Evolutionary conservation across 2,113 vertebrate genomes (phyloP), one percentile per base, ranked within the genome.

Genomic region (Crocuta crocuta): DNA sequence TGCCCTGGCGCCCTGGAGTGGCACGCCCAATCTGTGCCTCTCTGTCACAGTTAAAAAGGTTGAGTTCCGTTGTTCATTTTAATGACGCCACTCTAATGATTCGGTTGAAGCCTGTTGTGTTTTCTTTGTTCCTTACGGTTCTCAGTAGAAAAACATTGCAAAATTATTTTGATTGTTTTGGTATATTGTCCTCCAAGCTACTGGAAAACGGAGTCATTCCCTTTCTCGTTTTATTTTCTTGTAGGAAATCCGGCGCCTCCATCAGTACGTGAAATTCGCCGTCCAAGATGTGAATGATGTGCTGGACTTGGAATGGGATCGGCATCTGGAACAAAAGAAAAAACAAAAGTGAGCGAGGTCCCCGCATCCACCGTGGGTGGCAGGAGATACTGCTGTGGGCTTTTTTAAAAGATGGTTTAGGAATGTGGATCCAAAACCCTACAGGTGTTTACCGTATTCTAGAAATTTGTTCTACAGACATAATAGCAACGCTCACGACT

Each of bases 201-300:
- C 90, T 65, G 90, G 83, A 71, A 94, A 89, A 31, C 58, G 85
- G 28, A 10, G 11, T 97, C 48, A 70, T 82, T 73, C 91, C 50
- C 7, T 58, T 66, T 88, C 0, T 86, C 70, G 80, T 93, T 58
- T 81, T 66, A 82, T 84, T 73, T 58, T 55, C 61, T 81, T 10
- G 21, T 96, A 99, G 99, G 99, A 99, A 97, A 99, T 99, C 43
- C 99, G 99, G 10, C 99, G 99, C 94, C 98, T 99, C 87, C 99
- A 99, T 97, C 99, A 99, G 92, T 99, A 99, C 0, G 99, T 99
- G 28, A 99, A 99, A 85, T 99, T 99, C 98, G 99, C 99, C 21
- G 99, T 99, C 89, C 99, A 99, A 97, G 99, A 99, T 45, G 99
- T 99, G 89, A 99, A 99, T 23, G 99, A 99, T 0, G 99, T 99